Conservation (phyloP, 2,797 vertebrate genomes). For the Poeciliopsis presidionis region DNA sequence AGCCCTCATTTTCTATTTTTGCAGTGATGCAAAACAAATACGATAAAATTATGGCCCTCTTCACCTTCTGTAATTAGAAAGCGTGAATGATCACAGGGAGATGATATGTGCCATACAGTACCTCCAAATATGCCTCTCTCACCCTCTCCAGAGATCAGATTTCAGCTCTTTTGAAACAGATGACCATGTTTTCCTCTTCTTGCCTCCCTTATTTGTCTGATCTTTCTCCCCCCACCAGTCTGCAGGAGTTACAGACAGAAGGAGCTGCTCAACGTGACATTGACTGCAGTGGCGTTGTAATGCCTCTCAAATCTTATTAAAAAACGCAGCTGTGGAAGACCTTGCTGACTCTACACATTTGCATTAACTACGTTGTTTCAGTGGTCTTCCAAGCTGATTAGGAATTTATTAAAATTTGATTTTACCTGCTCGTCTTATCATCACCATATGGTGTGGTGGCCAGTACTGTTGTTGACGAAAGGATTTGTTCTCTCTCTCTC, state of each 20-base stretch:
- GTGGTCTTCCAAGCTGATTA: constrained; percentile 83
- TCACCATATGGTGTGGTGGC: constrained; percentile 76
- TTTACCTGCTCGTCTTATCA: constrained; percentile 82
- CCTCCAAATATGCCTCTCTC: constrained; percentile 73
- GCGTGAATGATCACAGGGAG: constrained; percentile 96
- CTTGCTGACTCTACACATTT: constrained; percentile 87
- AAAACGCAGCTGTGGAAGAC: constrained; percentile 83
- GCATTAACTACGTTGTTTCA: constrained; percentile 83
- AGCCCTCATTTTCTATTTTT: constrained; percentile 99
- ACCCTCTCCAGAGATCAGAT: constrained; percentile 87
- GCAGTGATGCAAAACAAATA: constrained; percentile 99
- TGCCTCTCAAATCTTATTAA: constrained; percentile 89
- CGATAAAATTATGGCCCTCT: constrained; percentile 99
- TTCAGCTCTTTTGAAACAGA: constrained; percentile 86
- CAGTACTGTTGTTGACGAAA: constrained; percentile 64
- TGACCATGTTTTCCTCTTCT: constrained; percentile 83
- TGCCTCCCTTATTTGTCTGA: constrained; percentile 75
- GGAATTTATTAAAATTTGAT: constrained; percentile 87
- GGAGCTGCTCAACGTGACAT: constrained; percentile 84
- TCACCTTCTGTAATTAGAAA: constrained; percentile 99
- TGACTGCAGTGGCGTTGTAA: constrained; percentile 86
- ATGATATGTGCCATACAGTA: constrained; percentile 87
- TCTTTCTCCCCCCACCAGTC: constrained; percentile 43
- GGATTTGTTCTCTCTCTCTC: constrained; percentile 65
- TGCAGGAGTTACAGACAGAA: constrained; percentile 80